Percentiles rank a stretch among this genome's conserved stretches.
These are phyloP conservation scores for Propithecus deckenii DNA, from an alignment of 2,797 vertebrate species.

Conservation along the genomic window DNA sequence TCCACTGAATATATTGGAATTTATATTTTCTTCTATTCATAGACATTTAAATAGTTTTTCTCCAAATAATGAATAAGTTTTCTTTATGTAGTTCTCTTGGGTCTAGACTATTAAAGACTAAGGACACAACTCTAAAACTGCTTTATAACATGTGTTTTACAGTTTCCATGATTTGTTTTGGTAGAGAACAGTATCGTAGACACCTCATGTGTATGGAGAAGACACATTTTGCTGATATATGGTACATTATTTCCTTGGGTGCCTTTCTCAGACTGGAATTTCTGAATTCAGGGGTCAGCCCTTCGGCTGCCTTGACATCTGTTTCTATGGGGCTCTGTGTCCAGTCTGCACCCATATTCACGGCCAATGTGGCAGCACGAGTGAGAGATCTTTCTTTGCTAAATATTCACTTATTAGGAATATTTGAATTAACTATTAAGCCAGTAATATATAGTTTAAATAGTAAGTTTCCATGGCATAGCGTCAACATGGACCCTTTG, in stretches of 20 bases:
- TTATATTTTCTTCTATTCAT: not conserved
- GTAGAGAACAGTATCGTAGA: not conserved
- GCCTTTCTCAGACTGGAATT: fast-evolving
- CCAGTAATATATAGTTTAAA: not conserved
- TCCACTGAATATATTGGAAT: not conserved
- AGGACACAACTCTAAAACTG: not conserved
- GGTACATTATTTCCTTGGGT: fast-evolving
- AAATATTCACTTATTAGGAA: not conserved
- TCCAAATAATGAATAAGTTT: not conserved
- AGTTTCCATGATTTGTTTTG: not conserved
- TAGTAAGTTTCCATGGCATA: not conserved
- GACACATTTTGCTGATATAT: not conserved
- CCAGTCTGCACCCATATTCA: not conserved
- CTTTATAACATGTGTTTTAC: not conserved
- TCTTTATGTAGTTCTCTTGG: not conserved
- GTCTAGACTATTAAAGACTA: not conserved
- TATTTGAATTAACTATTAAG: not conserved
- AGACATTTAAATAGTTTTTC: not conserved
- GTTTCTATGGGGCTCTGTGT: no score
- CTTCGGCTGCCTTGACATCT: no score
- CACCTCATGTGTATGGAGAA: fast-evolving
- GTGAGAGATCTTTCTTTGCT: not conserved
- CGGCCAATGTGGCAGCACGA: fast-evolving
- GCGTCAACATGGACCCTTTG: not conserved
- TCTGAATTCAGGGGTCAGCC: not conserved